phyloP scores from a whole-genome alignment of 2,113 vertebrate genomes.

The Entosphenus tridentatus region DNA sequence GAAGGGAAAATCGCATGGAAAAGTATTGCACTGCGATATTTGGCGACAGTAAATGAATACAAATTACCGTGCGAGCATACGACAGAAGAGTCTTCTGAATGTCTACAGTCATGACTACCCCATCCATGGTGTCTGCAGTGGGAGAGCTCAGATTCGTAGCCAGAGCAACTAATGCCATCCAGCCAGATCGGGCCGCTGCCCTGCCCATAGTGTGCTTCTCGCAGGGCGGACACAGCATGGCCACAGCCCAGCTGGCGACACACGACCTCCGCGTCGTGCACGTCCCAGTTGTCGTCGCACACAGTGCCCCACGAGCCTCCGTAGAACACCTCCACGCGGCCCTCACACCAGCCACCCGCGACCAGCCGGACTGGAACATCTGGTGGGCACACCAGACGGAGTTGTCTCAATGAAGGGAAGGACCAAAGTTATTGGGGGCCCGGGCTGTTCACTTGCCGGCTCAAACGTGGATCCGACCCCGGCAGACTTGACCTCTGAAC shows the following conservation, averaged over 20 bases:
- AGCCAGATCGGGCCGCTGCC: background rate
- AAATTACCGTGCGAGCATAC: background rate
- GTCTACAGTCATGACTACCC: background rate
- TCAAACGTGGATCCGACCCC: too few relatives aligned
- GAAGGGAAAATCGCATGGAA: too few relatives aligned
- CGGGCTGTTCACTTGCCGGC: too few relatives aligned
- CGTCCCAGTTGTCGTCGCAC: background rate
- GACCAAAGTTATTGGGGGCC: too few relatives aligned
- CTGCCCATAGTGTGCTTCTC: background rate
- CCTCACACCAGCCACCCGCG: constrained; percentile 4
- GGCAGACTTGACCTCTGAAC: too few relatives aligned
- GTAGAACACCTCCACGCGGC: background rate
- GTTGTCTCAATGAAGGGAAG: too few relatives aligned
- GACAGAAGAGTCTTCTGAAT: background rate
- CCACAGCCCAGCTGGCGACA: constrained; percentile 6
- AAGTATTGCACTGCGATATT: too few relatives aligned
- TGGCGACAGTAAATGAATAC: too few relatives aligned
- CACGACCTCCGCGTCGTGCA: background rate
- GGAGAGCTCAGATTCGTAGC: background rate
- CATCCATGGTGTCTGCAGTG: background rate
- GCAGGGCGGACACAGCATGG: background rate
- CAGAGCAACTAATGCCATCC: background rate
- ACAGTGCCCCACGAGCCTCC: constrained; percentile 3
- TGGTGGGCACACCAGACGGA: background rate
- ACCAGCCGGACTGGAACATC: background rate